These are phyloP conservation scores for Rhagoletis pomonella DNA, from an alignment of 1,140 invertebrate species.

Conservation along the genomic window DNA sequence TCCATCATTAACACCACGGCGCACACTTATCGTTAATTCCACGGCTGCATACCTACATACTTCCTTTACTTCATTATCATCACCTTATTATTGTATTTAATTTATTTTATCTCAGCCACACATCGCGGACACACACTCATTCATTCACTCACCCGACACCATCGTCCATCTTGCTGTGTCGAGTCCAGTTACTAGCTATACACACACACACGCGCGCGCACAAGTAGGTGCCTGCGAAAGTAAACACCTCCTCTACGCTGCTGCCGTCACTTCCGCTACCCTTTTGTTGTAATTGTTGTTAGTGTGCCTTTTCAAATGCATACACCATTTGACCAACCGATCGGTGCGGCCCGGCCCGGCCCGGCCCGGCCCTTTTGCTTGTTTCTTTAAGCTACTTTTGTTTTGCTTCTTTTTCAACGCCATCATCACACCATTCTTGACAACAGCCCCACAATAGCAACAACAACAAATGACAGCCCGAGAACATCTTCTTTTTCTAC, in stretches of 20 bases:
- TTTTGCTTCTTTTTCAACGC: slow-evolving; percentile 43
- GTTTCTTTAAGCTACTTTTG: neutral
- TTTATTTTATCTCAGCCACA: slow-evolving; percentile 44
- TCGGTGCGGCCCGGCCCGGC: neutral
- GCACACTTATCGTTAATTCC: slow-evolving; percentile 16
- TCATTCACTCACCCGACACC: slow-evolving; percentile 30
- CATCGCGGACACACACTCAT: slow-evolving; percentile 35
- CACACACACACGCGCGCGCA: neutral
- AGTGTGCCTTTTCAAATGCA: neutral
- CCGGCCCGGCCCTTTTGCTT: neutral
- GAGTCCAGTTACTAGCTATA: neutral
- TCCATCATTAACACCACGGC: neutral
- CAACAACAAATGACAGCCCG: neutral
- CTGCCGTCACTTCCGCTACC: neutral
- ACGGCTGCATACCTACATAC: too few relatives aligned
- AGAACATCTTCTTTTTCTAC: slow-evolving; percentile 25
- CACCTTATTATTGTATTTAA: slow-evolving; percentile 51
- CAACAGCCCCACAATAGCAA: neutral
- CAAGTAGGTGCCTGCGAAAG: neutral
- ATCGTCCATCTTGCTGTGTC: slow-evolving; percentile 15
- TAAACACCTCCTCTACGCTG: slow-evolving; percentile 18
- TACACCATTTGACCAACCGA: slow-evolving; percentile 22
- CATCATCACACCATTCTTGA: neutral
- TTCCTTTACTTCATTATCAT: slow-evolving; percentile 40
- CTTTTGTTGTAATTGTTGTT: neutral